Base-by-base conservation (phyloP, 1,140 invertebrate genomes). In the Arctopsyche grandis region DNA sequence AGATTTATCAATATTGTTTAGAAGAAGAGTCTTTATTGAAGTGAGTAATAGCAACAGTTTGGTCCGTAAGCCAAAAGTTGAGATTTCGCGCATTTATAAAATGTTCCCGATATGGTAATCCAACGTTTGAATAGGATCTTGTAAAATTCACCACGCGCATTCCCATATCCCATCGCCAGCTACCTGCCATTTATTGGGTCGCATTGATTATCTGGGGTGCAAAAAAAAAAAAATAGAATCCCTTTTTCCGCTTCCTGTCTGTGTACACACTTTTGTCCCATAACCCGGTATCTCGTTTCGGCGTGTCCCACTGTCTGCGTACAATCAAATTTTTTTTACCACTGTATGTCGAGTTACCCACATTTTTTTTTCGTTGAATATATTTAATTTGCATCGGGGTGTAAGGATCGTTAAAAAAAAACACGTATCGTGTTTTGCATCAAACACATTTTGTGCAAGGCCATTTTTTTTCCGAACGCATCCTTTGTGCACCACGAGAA, bases 351-450 rank as follows among this genome's bases (percentile, higher is more conserved):
- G 74, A 79, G 81, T 63, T 80, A 82, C 81, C 81, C 79, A 80
- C 77, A 79, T 77, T 82, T 82, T 79, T 52, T 63, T 82, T 82
- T 73, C 38, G 14, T 58, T 81, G 79, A 82, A 82, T 82, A 80
- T 77, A 82, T 82, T 82, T 82, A 82, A 82, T 80, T 82, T 82
- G 81, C 81, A 82, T 80, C 73, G 77, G 79, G 79, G 77, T 80
- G 69, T 80, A 82, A 80, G 79, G 79, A 78, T 69, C 43, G 43
- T 14, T 10, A 19, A 63, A 78, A 74, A 66, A 38, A 16, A 46
- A 60, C 46, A 75, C 70, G 52, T 56, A 46, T 76, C 69, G 79
- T 80, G 69, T 74, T 78, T 80, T 80, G 81, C 81, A 79, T 81
- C 60, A 29, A 69, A 78, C 70, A 69, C 44, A 73, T 29, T 70